Base-by-base conservation (phyloP, 2,888 invertebrate species). In the Strigamia transsilvanica region DNA sequence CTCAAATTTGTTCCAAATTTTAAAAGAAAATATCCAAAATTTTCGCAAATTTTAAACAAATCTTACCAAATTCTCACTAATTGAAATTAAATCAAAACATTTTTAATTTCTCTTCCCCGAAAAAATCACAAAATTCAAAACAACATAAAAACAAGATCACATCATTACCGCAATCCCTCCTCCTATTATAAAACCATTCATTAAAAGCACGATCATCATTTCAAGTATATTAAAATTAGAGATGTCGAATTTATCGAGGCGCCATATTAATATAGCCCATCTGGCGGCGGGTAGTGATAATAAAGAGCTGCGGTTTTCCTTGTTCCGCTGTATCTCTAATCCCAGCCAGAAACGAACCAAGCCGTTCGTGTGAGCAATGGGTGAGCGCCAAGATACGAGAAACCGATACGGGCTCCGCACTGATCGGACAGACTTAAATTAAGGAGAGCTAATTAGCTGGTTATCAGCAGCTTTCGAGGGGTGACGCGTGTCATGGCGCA, bases 391-490 rank as follows among this genome's bases (percentile, higher is more conserved):
- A 46, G 46, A 46, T 46, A 46, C 46, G 46, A 46, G 46, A 46
- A 46, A 46, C 46, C 46, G 46, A 46, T 46, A 46, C 15, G 46
- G 10, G 9, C 46, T n/a, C 13, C n/a, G 46, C 46, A 46, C 46
- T 46, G 46, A 46, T 46, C 46, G 46, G 46, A 46, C 46, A 46
- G 46, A 46, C 46, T 46, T 46, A 46, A 46, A 46, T 46, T 46
- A 46, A 46, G 46, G 46, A 46, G 46, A 46, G 46, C 46, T 46
- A 46, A 46, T 46, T 46, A 46, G 46, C 46, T n/a, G 46, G 46
- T 46, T 46, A 46, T 46, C 46, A 46, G 46, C 46, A 46, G 46
- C 46, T 46, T 46, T 13, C 12, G 46, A 46, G 15, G 38, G 46
- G 46, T n/a, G 46, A 46, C 46, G 46, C 46, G 46, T 46, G 46